Percentiles rank a stretch among this genome's conserved stretches.
Evolutionary conservation across 2,888 invertebrate species (phyloP).

Genomic region (Morpho helenor): DNA sequence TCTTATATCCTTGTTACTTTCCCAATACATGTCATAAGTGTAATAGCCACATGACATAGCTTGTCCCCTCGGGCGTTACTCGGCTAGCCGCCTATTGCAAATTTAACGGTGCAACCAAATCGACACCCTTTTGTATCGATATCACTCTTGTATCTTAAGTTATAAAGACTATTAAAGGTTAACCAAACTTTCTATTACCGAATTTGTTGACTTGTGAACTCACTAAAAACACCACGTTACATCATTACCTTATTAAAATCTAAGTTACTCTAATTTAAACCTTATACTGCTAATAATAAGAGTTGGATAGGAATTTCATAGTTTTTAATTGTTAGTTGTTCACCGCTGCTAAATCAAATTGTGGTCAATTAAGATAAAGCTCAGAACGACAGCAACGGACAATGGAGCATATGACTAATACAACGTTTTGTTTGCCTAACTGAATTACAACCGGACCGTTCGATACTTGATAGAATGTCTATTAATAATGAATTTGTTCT

Average conservation of each 20-base stretch:
- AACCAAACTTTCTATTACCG: constrained; percentile 19
- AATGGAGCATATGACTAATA: constrained; percentile 71
- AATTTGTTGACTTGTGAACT: constrained; percentile 29
- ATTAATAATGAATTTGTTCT: constrained; percentile 26
- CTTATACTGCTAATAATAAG: constrained; percentile 27
- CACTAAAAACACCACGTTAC: constrained; percentile 19
- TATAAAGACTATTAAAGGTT: constrained; percentile 33
- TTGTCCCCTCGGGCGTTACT: constrained; percentile 63
- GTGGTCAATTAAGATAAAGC: constrained; percentile 77
- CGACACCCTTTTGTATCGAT: constrained; percentile 13
- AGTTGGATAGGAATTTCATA: constrained; percentile 11
- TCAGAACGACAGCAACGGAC: constrained; percentile 64
- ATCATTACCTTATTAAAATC: constrained; percentile 29
- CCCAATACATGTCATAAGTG: constrained; percentile 60
- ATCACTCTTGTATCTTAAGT: constrained; percentile 19
- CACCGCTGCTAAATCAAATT: constrained; percentile 70
- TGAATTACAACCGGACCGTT: constrained; percentile 39
- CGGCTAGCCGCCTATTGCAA: constrained; percentile 47
- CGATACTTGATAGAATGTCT: constrained; percentile 23
- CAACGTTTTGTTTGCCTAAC: constrained; percentile 69
- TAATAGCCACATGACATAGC: constrained; percentile 66
- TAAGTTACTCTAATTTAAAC: constrained; percentile 33
- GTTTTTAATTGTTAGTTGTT: constrained; percentile 38
- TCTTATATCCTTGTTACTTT: constrained; percentile 74
- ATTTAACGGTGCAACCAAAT: constrained; percentile 29